Percentiles rank a stretch among this genome's conserved stretches.
These are phyloP conservation scores for Chrysocyon brachyurus DNA, from an alignment of 2,797 vertebrate species.

Conservation along the genomic window DNA sequence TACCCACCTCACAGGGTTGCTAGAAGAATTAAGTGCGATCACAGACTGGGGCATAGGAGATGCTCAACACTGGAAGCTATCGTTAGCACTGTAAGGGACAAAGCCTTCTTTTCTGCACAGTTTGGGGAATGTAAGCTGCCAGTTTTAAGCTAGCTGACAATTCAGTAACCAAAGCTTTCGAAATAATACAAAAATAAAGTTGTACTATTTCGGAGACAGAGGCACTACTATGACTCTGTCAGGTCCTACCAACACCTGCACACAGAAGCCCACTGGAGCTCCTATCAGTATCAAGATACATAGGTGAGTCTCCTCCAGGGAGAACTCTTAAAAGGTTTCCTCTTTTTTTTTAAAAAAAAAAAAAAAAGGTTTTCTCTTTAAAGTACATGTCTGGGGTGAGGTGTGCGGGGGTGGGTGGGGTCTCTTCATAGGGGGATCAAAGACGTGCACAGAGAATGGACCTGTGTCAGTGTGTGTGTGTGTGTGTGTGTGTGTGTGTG, in stretches of 20 bases:
- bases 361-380: background rate
- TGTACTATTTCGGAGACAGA: background rate
- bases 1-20: background rate
- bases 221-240: background rate
- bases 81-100: background rate
- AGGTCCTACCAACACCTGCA: background rate
- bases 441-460: background rate
- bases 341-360: no score
- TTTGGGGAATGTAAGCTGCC: conserved; percentile 22
- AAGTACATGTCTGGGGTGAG: background rate
- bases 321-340: background rate
- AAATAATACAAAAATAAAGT: conserved; percentile 11
- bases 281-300: background rate
- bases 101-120: background rate
- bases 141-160: conserved; percentile 54
- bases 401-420: background rate
- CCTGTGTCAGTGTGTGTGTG: background rate
- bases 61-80: background rate
- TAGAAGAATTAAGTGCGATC: background rate
- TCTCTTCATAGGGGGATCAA: background rate
- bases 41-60: background rate
- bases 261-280: background rate
- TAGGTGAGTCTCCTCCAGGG: background rate
- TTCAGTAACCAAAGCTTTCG: conserved; percentile 37
- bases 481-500: background rate